phyloP scores from a whole-genome alignment of 1,140 invertebrate species.

The Leptinotarsa lineolata region DNA sequence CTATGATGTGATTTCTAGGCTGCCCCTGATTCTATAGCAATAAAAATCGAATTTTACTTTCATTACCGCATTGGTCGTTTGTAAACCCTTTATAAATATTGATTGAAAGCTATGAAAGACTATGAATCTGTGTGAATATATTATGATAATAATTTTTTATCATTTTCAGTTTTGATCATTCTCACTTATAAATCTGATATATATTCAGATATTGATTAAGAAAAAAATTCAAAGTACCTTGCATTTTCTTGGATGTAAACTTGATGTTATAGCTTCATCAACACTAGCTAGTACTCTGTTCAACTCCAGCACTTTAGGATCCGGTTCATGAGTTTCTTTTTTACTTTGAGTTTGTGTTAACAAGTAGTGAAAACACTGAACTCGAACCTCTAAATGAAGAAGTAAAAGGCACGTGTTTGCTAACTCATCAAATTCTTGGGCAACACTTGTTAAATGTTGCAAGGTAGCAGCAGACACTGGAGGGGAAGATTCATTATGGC shows the following conservation, averaged over 20 bases:
- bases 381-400: slow-evolving; percentile 87
- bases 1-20: too few relatives aligned
- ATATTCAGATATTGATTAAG: slow-evolving; percentile 1
- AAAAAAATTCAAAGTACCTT: slow-evolving; percentile 57
- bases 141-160: too few relatives aligned
- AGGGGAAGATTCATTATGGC: slow-evolving; percentile 35
- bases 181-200: too few relatives aligned
- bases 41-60: too few relatives aligned
- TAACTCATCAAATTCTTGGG: slow-evolving; percentile 83
- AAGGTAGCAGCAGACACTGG: slow-evolving; percentile 55
- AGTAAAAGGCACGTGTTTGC: slow-evolving; percentile 89
- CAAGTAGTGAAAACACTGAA: slow-evolving; percentile 94
- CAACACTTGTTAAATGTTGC: slow-evolving; percentile 65
- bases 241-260: slow-evolving; percentile 74
- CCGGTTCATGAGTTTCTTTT: slow-evolving; percentile 72
- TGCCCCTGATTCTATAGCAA: too few relatives aligned
- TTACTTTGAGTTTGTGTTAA: slow-evolving; percentile 69
- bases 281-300: slow-evolving; percentile 78
- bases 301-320: slow-evolving; percentile 79
- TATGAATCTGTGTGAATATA: too few relatives aligned
- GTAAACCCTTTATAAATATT: too few relatives aligned
- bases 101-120: too few relatives aligned
- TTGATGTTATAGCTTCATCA: slow-evolving; percentile 77
- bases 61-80: too few relatives aligned
- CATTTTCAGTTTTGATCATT: too few relatives aligned